Conservation (phyloP, 1,140 invertebrate genomes). For the Hyles vespertilio region DNA sequence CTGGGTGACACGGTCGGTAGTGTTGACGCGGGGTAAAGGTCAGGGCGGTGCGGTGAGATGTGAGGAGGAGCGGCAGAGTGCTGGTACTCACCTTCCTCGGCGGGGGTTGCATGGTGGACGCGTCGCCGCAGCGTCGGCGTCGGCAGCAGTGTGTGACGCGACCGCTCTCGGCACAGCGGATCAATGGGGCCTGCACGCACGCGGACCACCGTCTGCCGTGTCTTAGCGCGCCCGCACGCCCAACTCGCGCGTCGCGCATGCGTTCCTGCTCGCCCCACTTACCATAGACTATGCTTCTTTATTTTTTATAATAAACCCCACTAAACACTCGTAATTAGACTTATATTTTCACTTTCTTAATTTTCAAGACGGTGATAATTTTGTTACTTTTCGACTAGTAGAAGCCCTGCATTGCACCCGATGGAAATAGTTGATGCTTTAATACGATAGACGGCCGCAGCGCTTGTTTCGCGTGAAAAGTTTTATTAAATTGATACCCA, state of each 20-base stretch:
- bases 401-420: too few species aligned
- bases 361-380: too few species aligned
- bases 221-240: constrained; percentile 33
- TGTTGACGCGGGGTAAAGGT: constrained; percentile 5
- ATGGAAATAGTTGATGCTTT: too few species aligned
- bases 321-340: too few species aligned
- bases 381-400: too few species aligned
- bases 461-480: too few species aligned
- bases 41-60: not conserved
- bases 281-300: constrained; percentile 27
- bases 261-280: constrained; percentile 23
- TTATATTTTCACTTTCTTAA: too few species aligned
- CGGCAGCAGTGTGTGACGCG: constrained; percentile 26
- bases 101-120: constrained; percentile 82
- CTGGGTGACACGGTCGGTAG: constrained; percentile 7
- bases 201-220: constrained; percentile 50
- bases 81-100: constrained; percentile 82
- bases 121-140: constrained; percentile 41
- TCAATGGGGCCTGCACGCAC: constrained; percentile 51
- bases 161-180: constrained; percentile 33
- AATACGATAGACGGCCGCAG: too few species aligned
- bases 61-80: not conserved
- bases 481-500: too few species aligned
- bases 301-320: constrained; percentile 6
- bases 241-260: constrained; percentile 44